These are phyloP conservation scores for Empidonax alnorum DNA, from an alignment of 2,113 vertebrate genomes.

Conservation along the genomic window DNA sequence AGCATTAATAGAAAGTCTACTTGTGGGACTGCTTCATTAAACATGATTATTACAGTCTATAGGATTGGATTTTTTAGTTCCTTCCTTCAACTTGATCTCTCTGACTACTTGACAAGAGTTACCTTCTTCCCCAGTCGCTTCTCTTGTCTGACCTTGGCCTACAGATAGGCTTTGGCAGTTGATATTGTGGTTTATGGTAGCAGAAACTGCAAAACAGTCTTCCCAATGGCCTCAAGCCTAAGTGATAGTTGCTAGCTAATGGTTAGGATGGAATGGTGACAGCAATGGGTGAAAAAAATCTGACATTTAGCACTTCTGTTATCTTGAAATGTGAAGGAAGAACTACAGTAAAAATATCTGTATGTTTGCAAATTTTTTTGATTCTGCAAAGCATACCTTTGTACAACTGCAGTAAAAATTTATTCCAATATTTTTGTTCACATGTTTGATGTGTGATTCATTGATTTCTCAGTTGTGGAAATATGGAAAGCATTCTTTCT, in stretches of 20 bases:
- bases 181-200: conserved; percentile 29
- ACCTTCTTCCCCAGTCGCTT: background rate
- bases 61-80: background rate
- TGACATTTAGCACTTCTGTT: background rate
- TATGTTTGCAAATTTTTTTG: background rate
- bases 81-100: background rate
- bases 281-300: background rate
- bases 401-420: background rate
- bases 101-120: background rate
- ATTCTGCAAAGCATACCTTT: background rate
- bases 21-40: background rate
- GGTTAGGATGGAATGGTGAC: background rate
- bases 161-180: background rate
- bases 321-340: background rate
- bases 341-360: background rate
- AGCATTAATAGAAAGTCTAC: background rate
- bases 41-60: background rate
- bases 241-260: conserved; percentile 18
- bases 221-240: background rate
- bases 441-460: no score
- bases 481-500: background rate
- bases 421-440: background rate
- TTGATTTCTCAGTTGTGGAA: background rate
- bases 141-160: conserved; percentile 51
- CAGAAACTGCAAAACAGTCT: conserved; percentile 44